phyloP scores from a whole-genome alignment of 1,140 invertebrate species.

The Drosophila lacertosa region DNA sequence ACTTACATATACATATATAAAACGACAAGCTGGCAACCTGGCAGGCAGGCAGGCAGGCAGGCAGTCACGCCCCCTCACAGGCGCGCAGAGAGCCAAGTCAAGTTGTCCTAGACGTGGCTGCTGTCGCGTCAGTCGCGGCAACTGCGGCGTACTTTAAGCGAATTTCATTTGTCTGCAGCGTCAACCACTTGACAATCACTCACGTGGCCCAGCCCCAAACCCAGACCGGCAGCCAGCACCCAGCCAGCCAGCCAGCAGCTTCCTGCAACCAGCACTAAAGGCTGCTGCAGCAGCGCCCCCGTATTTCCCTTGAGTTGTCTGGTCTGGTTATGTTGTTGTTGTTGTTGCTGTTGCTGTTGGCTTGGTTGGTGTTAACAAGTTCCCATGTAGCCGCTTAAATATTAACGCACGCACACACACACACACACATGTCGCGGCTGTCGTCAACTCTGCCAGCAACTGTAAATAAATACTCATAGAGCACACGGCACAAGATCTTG shows the following conservation, averaged over 20 bases:
- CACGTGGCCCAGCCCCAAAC: conserved; percentile 63
- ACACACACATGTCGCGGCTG: conserved; percentile 47
- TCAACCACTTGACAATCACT: conserved; percentile 83
- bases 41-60: conserved; percentile 25
- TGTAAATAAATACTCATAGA: conserved; percentile 82
- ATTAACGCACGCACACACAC: conserved; percentile 66
- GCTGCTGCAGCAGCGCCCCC: conserved; percentile 5
- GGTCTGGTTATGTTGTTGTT: conserved; percentile 18
- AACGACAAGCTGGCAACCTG: conserved; percentile 31
- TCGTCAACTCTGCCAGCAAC: conserved; percentile 62
- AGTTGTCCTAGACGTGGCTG: conserved; percentile 62
- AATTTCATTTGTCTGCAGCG: conserved; percentile 82
- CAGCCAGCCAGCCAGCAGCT: conserved; percentile 46
- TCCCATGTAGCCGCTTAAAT: conserved; percentile 80
- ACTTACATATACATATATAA: background rate
- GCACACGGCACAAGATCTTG: conserved; percentile 69
- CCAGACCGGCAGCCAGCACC: conserved; percentile 14
- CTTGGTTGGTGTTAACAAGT: conserved; percentile 77
- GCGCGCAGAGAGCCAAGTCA: conserved; percentile 54
- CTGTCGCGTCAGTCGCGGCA: conserved; percentile 27
- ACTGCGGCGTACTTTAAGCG: conserved; percentile 74
- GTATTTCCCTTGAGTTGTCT: conserved; percentile 2
- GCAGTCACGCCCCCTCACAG: conserved; percentile 63
- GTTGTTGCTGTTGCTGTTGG: conserved; percentile 40
- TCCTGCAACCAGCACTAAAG: conserved; percentile 40